These are phyloP conservation scores for Pseudolaguvia tuberculata DNA, from an alignment of 2,113 vertebrate species.

Conservation along the genomic window DNA sequence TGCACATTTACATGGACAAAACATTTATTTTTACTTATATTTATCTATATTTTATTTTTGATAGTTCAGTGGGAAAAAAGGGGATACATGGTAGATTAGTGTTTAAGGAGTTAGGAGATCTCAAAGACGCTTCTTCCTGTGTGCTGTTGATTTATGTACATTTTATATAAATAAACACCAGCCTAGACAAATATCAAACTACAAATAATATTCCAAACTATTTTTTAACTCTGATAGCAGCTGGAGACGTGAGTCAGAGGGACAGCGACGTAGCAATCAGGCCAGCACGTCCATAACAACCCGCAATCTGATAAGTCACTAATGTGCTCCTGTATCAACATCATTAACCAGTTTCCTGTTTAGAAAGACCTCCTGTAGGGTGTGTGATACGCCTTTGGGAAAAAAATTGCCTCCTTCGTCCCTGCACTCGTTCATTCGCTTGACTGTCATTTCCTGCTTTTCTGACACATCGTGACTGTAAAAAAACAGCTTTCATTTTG, in stretches of 20 bases:
- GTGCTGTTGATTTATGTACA: no score
- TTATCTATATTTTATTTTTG: no score
- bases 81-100: no score
- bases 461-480: background rate
- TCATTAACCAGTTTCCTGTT: constrained; percentile 58
- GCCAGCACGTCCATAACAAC: constrained; percentile 41
- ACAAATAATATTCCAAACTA: no score
- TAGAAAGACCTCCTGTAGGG: constrained; percentile 37
- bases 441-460: background rate
- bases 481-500: background rate
- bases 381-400: constrained; percentile 20
- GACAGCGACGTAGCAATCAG: constrained; percentile 12
- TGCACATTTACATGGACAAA: no score
- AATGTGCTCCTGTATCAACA: constrained; percentile 45
- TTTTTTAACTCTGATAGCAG: no score
- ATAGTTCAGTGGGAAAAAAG: no score
- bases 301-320: constrained; percentile 57
- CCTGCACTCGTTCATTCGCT: background rate
- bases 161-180: no score
- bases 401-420: background rate
- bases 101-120: no score
- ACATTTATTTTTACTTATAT: no score
- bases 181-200: no score
- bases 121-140: no score
- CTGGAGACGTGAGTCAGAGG: constrained; percentile 2